phyloP scores from a whole-genome alignment of 2,888 invertebrate genomes.

The Phortica okadai region DNA sequence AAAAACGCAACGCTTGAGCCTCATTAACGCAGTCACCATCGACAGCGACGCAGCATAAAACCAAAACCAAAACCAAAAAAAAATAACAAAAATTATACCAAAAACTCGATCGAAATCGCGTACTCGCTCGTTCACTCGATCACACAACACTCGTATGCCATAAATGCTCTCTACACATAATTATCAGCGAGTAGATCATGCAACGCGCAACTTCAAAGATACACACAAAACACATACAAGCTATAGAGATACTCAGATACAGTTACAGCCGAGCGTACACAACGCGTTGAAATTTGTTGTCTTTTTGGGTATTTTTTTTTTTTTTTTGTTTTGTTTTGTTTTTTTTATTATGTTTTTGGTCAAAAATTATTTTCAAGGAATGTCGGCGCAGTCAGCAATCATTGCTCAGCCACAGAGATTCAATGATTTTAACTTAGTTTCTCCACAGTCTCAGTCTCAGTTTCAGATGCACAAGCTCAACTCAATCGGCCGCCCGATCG shows the following conservation, averaged over 20 bases:
- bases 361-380: constrained; percentile 50
- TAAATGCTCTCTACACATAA: not conserved
- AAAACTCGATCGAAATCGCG: not conserved
- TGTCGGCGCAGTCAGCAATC: constrained; percentile 40
- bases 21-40: not conserved
- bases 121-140: not conserved
- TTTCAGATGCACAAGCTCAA: not conserved
- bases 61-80: not conserved
- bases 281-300: not conserved
- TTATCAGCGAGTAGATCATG: not conserved
- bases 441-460: not conserved
- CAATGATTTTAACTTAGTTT: too few relatives aligned
- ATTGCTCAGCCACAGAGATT: not conserved
- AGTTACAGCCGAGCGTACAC: not conserved
- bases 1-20: not conserved
- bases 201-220: not conserved
- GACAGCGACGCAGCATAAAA: not conserved
- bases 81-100: not conserved
- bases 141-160: not conserved
- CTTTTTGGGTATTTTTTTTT: not conserved
- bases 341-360: constrained; percentile 27
- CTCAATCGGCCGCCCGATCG: not conserved
- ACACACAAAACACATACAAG: not conserved
- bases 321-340: constrained; percentile 9
- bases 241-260: not conserved